Conservation (phyloP, 2,888 invertebrate species). For the Trachelus iudaicus region DNA sequence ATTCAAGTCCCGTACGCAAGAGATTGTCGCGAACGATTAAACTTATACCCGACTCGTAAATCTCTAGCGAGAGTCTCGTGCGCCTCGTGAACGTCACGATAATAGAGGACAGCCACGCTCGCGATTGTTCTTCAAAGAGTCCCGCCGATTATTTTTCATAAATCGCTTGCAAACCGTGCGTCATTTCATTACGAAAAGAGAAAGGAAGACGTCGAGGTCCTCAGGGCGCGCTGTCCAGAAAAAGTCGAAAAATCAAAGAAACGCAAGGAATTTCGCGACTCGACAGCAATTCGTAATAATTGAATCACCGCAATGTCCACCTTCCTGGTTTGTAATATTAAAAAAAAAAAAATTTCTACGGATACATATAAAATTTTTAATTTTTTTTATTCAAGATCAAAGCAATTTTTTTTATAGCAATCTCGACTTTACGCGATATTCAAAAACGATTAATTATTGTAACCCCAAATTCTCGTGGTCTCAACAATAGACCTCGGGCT, state of each 20-base stretch:
- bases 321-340: no score
- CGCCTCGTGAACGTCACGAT: background rate
- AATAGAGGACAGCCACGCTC: background rate
- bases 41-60: background rate
- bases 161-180: background rate
- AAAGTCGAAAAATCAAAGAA: background rate
- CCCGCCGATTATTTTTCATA: background rate
- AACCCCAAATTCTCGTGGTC: background rate
- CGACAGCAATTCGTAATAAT: no score
- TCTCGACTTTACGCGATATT: constrained; percentile 23
- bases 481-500: background rate
- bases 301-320: no score
- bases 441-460: background rate
- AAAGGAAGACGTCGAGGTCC: background rate
- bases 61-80: background rate
- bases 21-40: background rate
- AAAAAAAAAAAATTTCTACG: no score
- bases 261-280: no score
- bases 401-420: constrained; percentile 44
- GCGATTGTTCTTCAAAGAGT: background rate
- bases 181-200: background rate
- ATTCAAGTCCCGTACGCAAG: background rate
- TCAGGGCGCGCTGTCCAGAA: background rate
- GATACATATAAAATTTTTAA: background rate
- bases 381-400: background rate